Evolutionary conservation across 2,113 vertebrate species (phyloP).

Genomic region (Rhynchomys soricoides): DNA sequence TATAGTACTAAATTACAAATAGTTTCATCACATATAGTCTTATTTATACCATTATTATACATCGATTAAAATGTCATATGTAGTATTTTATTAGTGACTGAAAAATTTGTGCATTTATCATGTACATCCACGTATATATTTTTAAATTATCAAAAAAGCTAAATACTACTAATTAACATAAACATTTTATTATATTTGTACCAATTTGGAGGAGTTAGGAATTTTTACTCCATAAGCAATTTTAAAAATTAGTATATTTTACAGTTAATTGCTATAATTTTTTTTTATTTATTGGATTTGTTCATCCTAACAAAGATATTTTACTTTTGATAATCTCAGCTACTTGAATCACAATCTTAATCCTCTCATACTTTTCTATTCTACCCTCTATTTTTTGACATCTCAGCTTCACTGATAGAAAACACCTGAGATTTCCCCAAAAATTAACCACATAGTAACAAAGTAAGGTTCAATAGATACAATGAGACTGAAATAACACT

Average conservation of each 20-base stretch:
- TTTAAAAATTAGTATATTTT: background rate
- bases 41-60: background rate
- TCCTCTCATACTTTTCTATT: background rate
- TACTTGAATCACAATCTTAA: background rate
- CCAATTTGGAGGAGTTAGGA: background rate
- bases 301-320: background rate
- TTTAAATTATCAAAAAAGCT: background rate
- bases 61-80: background rate
- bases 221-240: background rate
- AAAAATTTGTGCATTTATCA: background rate
- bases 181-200: background rate
- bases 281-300: background rate
- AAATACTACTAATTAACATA: background rate
- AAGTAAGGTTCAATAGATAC: too few species aligned
- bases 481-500: too few species aligned
- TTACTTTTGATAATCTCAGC: background rate
- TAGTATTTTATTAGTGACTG: background rate
- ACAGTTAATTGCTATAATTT: background rate
- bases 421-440: background rate
- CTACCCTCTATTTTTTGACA: background rate
- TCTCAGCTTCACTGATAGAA: background rate
- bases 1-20: background rate
- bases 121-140: background rate
- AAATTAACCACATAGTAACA: too few species aligned
- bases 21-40: background rate